Evolutionary conservation across 1,140 invertebrate species (phyloP), one percentile per base, ranked within the genome.

Genomic region (Lordiphosa stackelbergi): DNA sequence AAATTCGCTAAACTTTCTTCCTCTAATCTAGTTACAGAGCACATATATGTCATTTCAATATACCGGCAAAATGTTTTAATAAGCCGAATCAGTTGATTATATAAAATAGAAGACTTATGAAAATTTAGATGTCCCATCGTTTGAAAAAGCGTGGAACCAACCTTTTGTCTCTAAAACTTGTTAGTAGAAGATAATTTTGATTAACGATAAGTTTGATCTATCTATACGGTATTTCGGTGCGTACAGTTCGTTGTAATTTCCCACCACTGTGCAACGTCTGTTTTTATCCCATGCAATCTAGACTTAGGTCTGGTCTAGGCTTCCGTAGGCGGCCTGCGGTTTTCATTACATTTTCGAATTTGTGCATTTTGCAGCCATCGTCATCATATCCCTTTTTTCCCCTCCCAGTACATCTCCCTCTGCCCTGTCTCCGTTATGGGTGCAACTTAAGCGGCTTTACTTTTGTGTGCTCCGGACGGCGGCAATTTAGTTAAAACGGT

Each of bases 401-500:
- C 31, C 2, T 13, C 40, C 7, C 13, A 34, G 13, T 8, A 28
- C 7, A 5, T 31, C 6, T 31, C 2, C 19, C 22, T 36, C 10
- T 38, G 10, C n/a, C 6, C 35, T 46, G 22, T 47, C 41, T 48
- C 42, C 41, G 48, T 60, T 63, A 63, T 73, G 52, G 71, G 48
- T 75, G 62, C 61, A 73, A 79, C 68, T 81, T 83, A 81, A 81
- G 72, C 72, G 72, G 77, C 72, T 81, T 77, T 71, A 53, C 55
- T 69, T 61, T 69, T 51, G n/a, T 51, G 48, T 72, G 77, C 71
- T 46, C 74, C 71, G 72, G 75, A 83, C 63, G 77, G 71, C 58
- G 77, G 72, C 75, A 81, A 81, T 81, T 81, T 81, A 74, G 75
- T 68, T 81, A 81, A 81, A 81, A 81, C 77, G 75, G 75, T 75